Base-by-base conservation (phyloP, 2,797 vertebrate species). In the Sebastes elongatus region DNA sequence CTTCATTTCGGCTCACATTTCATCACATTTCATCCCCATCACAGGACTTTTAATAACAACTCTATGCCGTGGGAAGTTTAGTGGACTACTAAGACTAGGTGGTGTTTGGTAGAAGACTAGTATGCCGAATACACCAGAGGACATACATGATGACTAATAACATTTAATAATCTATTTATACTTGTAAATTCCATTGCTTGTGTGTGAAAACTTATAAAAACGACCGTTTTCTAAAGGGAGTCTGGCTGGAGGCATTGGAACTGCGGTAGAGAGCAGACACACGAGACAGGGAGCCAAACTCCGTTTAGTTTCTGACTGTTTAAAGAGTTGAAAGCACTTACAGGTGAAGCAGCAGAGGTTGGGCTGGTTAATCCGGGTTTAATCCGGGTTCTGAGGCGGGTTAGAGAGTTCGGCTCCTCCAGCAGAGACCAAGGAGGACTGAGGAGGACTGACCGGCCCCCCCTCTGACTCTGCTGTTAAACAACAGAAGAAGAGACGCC, bases 221-320 rank as follows among this genome's bases (percentile, higher is more conserved):
- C 4, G 13, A 13, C 38, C 4, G 10, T 13, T 42, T 42, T 42
- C 38, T 42, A 13, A 13, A 42, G 38, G 38, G 38, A 42, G 38
- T 42, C 38, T 42, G 33, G 33, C 10, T 33, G 9, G 10, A 33
- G 10, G 33, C 10, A 4, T 33, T 33, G 9, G 10, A 33, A 33
- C 33, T 33, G 33, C 38, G 14, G 38, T 13, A 42, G 38, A 42
- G 13, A 14, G 38, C 35, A 27, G 35, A n/a, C 22, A 10, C n/a
- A 10, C 7, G 11, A 5, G 14, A 18, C 7, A 56, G 3, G 68
- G 68, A 57, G 3, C 22, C 69, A 2, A 59, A 71, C 22, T 42
- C 0, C 7, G 5, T 0, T 14, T 0, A 38, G 10, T 8, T 6
- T 27, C 8, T 13, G 1, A 7, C 0, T 7, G 1, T 10, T 30